phyloP scores from a whole-genome alignment of 2,888 invertebrate species.

The Torymus aiolomorphi region DNA sequence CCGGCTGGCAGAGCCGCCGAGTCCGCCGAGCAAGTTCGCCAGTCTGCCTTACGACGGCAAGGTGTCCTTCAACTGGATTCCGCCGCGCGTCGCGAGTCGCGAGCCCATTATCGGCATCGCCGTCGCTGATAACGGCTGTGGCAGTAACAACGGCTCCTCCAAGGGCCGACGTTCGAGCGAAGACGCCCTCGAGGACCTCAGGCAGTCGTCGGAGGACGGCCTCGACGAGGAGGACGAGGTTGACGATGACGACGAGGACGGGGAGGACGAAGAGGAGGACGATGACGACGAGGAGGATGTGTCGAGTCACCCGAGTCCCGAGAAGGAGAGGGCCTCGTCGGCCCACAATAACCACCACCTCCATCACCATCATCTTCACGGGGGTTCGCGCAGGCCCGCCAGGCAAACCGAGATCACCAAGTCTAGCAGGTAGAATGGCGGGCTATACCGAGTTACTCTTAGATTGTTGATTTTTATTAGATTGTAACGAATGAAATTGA shows the following conservation, averaged over 20 bases:
- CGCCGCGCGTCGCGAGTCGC: slow-evolving; percentile 80
- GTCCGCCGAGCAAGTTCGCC: slow-evolving; percentile 81
- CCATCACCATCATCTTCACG: slow-evolving; percentile 61
- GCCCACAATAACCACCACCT: slow-evolving; percentile 58
- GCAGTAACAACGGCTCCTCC: not conserved
- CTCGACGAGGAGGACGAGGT: slow-evolving; percentile 66
- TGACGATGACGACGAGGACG: slow-evolving; percentile 56
- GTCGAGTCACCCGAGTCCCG: slow-evolving; percentile 59
- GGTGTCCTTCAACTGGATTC: slow-evolving; percentile 78
- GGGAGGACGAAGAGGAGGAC: slow-evolving; percentile 51
- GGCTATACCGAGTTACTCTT: not conserved
- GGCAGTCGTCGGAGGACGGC: slow-evolving; percentile 76
- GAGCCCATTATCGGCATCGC: slow-evolving; percentile 1
- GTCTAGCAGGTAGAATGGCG: slow-evolving; percentile 61
- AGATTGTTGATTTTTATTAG: not conserved
- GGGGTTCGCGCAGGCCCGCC: slow-evolving; percentile 66
- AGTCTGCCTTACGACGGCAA: slow-evolving; percentile 82
- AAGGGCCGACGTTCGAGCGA: slow-evolving; percentile 73
- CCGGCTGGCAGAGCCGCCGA: slow-evolving; percentile 78
- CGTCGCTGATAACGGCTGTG: not conserved
- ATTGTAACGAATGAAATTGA: too few relatives aligned
- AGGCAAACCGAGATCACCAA: slow-evolving; percentile 70
- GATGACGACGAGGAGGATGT: slow-evolving; percentile 49
- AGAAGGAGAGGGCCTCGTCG: slow-evolving; percentile 61
- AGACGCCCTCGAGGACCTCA: slow-evolving; percentile 87